phyloP scores from a whole-genome alignment of 2,888 invertebrate species.

The Alloscopus bannaensis region DNA sequence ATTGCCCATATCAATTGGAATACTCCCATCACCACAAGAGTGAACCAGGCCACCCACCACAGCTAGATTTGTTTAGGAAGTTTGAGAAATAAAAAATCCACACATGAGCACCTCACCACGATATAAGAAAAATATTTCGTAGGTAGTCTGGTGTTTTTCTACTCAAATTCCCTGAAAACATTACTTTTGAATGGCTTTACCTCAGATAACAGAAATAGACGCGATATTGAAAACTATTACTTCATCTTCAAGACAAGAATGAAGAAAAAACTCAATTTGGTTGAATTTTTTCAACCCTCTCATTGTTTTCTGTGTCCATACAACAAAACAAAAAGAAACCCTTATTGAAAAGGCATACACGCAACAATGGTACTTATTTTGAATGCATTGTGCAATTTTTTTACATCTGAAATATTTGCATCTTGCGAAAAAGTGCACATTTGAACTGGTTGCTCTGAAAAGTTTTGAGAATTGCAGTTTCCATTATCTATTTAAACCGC shows the following conservation, averaged over 20 bases:
- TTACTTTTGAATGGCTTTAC: neutral
- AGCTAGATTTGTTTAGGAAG: conserved; percentile 62
- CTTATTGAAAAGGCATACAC: too few species aligned
- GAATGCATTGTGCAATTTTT: conserved; percentile 19
- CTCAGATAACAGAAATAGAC: too few species aligned
- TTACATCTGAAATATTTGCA: conserved; percentile 10
- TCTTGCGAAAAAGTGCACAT: conserved; percentile 12
- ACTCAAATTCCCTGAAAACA: conserved; percentile 20
- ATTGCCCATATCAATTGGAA: conserved; percentile 70
- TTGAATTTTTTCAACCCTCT: neutral
- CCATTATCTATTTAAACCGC: conserved; percentile 18
- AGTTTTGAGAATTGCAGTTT: neutral
- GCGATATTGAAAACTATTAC: too few species aligned
- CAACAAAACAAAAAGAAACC: neutral
- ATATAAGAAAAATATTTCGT: too few species aligned
- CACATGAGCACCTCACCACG: conserved; percentile 19
- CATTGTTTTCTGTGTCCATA: neutral
- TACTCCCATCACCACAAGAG: conserved; percentile 71
- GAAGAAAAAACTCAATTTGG: too few species aligned
- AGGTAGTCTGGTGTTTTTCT: too few species aligned
- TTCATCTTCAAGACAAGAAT: too few species aligned
- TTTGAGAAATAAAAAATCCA: conserved; percentile 37
- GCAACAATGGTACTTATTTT: conserved; percentile 62
- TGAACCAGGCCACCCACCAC: conserved; percentile 71
- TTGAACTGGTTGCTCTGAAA: conserved; percentile 18